Percentiles rank a stretch among this genome's conserved stretches.
Conservation (phyloP, 2,888 invertebrate species). For the Sabatieria punctata region DNA sequence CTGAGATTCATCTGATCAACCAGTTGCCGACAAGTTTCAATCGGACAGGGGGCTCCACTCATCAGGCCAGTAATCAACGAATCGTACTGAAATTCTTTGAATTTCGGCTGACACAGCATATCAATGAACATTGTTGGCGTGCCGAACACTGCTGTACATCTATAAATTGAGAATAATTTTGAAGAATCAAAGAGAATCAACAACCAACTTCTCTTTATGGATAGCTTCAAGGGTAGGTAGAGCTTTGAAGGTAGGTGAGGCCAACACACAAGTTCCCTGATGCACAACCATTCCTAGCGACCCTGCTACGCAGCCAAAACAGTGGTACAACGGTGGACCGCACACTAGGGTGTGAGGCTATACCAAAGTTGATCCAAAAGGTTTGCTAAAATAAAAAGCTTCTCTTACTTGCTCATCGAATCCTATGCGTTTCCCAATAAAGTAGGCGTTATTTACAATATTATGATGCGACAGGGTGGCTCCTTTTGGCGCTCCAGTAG, state of each 20-base stretch:
- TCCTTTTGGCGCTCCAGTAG: constrained; percentile 63
- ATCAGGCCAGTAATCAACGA: constrained; percentile 44
- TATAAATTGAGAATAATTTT: constrained; percentile 13
- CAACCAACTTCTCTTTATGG: constrained; percentile 44
- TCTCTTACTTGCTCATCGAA: constrained; percentile 25
- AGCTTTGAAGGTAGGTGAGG: constrained; percentile 41
- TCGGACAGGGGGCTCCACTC: constrained; percentile 52
- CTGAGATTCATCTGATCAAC: constrained; percentile 29
- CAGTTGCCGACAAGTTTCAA: constrained; percentile 33
- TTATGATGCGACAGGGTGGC: constrained; percentile 46
- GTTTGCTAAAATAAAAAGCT: background rate
- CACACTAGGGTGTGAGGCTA: constrained; percentile 29
- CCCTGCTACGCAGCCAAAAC: constrained; percentile 53
- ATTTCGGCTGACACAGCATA: constrained; percentile 33
- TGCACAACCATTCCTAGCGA: constrained; percentile 43
- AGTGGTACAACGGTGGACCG: constrained; percentile 64
- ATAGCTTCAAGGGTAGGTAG: constrained; percentile 47
- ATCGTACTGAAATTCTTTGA: constrained; percentile 28
- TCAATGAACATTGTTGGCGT: constrained; percentile 41
- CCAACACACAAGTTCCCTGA: constrained; percentile 35
- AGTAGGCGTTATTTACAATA: constrained; percentile 55
- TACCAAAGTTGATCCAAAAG: background rate
- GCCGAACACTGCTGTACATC: constrained; percentile 38
- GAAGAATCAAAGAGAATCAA: background rate
- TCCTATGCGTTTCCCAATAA: constrained; percentile 41